A percentile compares a stretch with the other conserved stretches of the same genome.
These are phyloP conservation scores for Helobdella robusta DNA, from an alignment of 2,888 invertebrate species.

Conservation along the genomic window DNA sequence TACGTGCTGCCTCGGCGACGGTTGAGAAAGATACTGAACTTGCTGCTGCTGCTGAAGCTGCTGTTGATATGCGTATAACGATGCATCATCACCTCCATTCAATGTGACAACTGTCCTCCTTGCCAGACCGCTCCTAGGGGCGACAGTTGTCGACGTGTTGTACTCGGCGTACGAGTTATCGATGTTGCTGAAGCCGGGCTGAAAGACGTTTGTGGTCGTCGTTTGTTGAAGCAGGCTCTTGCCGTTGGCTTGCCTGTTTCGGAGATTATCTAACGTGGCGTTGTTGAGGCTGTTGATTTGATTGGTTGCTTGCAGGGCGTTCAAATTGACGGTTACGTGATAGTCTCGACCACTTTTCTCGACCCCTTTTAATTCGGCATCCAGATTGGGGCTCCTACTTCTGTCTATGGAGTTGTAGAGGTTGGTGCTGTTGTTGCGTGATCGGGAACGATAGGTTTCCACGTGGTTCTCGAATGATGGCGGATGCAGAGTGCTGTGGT, in stretches of 20 bases:
- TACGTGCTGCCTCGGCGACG: background rate
- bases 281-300: too few relatives aligned
- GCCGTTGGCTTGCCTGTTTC: background rate
- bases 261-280: too few relatives aligned
- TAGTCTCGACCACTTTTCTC: constrained; percentile 7
- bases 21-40: background rate
- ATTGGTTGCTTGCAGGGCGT: background rate
- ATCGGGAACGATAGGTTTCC: too few relatives aligned
- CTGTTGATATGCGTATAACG: background rate
- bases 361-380: background rate
- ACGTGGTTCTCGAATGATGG: too few relatives aligned
- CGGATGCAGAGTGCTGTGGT: too few relatives aligned
- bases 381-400: background rate
- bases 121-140: background rate
- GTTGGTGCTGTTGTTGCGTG: too few relatives aligned
- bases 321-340: constrained; percentile 13
- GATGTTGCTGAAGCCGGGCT: background rate
- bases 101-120: background rate
- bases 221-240: background rate
- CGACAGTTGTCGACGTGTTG: background rate
- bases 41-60: background rate
- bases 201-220: background rate
- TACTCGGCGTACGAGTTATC: background rate
- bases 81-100: background rate
- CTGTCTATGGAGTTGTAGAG: too few relatives aligned